Evolutionary conservation across 2,888 invertebrate species (phyloP).

Genomic region (Phaonia tiefii): DNA sequence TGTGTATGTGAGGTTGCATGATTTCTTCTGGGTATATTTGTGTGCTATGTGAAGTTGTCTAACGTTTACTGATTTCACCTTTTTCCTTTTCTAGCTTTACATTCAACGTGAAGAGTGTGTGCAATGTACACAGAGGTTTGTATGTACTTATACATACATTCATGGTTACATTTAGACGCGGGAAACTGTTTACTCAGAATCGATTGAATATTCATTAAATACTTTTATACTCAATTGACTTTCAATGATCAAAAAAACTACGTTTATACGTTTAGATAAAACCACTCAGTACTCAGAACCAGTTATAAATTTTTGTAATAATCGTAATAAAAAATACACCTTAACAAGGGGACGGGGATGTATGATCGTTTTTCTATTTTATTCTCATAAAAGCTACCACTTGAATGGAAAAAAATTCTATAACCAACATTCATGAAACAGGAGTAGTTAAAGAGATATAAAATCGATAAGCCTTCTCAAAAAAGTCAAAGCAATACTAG

Average conservation of each 20-base stretch:
- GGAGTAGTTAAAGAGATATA: too few relatives aligned
- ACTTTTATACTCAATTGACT: constrained; percentile 54
- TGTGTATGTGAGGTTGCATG: too few relatives aligned
- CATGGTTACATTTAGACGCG: neutral
- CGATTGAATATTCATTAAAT: constrained; percentile 53
- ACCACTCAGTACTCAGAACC: too few relatives aligned
- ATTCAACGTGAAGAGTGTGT: neutral
- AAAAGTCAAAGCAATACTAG: too few relatives aligned
- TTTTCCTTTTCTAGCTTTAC: too few relatives aligned
- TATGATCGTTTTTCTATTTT: too few relatives aligned
- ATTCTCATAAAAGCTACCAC: neutral
- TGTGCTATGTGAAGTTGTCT: too few relatives aligned
- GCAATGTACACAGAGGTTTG: too few relatives aligned
- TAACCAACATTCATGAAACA: constrained; percentile 11
- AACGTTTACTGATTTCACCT: too few relatives aligned
- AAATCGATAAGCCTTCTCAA: too few relatives aligned
- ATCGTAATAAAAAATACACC: neutral
- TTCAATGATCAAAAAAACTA: constrained; percentile 46
- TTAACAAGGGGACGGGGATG: too few relatives aligned
- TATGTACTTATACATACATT: neutral
- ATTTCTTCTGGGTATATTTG: too few relatives aligned
- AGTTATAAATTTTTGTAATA: neutral
- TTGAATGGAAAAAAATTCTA: neutral
- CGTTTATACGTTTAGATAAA: constrained; percentile 1
- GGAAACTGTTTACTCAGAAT: neutral